These are phyloP conservation scores for Perccottus glenii DNA, from an alignment of 2,113 vertebrate species.

Conservation along the genomic window DNA sequence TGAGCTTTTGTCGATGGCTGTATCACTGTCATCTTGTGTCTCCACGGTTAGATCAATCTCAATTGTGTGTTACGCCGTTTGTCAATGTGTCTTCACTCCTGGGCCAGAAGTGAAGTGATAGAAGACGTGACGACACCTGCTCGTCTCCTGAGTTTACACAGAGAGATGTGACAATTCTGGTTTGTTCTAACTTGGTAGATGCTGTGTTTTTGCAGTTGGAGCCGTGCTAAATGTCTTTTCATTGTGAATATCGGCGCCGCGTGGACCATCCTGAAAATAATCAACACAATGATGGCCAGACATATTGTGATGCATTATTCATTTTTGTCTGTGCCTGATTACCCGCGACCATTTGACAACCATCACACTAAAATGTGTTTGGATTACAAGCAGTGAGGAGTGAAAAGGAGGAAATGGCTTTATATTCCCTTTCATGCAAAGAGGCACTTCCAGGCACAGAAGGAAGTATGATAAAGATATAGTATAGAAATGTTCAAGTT, in stretches of 20 bases:
- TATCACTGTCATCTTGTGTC: slow-evolving; percentile 30
- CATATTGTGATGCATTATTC: slow-evolving; percentile 75
- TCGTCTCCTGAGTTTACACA: slow-evolving; percentile 31
- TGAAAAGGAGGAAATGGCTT: slow-evolving; percentile 50
- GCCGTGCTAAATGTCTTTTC: slow-evolving; percentile 38
- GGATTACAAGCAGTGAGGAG: slow-evolving; percentile 61
- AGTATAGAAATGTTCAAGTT: background rate
- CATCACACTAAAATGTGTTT: slow-evolving; percentile 74
- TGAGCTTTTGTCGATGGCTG: slow-evolving; percentile 17
- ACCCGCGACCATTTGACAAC: slow-evolving; percentile 67
- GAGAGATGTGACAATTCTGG: slow-evolving; percentile 36
- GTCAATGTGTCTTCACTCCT: slow-evolving; percentile 48
- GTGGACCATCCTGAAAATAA: slow-evolving; percentile 56
- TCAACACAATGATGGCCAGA: slow-evolving; percentile 68
- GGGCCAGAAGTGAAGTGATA: slow-evolving; percentile 43
- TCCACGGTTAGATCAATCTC: slow-evolving; percentile 57
- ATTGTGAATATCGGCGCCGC: slow-evolving; percentile 43
- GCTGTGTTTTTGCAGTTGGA: background rate
- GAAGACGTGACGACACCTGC: slow-evolving; percentile 31
- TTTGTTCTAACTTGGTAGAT: slow-evolving; percentile 28
- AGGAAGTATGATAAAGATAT: slow-evolving; percentile 44
- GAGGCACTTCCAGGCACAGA: slow-evolving; percentile 38
- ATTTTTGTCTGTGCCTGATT: slow-evolving; percentile 68
- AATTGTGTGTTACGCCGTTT: slow-evolving; percentile 57
- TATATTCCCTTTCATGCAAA: slow-evolving; percentile 59